Conservation (phyloP, 2,888 invertebrate species). For the Ischnus inquisitorius region DNA sequence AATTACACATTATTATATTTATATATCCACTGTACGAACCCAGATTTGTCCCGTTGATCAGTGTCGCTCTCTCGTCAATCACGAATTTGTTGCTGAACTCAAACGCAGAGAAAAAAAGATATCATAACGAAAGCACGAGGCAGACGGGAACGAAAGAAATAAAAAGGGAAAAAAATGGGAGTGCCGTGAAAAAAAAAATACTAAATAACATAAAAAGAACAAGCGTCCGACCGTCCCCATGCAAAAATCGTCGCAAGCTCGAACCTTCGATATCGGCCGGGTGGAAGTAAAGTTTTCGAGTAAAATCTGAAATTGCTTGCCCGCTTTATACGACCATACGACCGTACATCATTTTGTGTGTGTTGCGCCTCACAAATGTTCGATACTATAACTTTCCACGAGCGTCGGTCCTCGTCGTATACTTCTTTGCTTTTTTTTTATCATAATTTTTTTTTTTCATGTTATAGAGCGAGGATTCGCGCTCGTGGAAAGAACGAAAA, state of each 20-base stretch:
- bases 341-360: constrained; percentile 56
- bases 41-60: constrained; percentile 71
- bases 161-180: constrained; percentile 20
- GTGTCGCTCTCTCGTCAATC: constrained; percentile 62
- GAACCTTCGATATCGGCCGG: constrained; percentile 68
- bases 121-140: background rate
- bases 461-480: constrained; percentile 21
- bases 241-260: constrained; percentile 52
- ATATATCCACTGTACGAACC: constrained; percentile 49
- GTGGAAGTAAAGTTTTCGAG: constrained; percentile 72
- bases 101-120: constrained; percentile 12
- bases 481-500: constrained; percentile 46
- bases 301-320: constrained; percentile 72
- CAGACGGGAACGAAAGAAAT: background rate
- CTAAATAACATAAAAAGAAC: too few species aligned
- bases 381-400: constrained; percentile 39
- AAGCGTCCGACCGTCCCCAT: constrained; percentile 1
- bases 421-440: background rate
- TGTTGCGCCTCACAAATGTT: constrained; percentile 30
- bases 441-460: background rate
- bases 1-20: too few species aligned
- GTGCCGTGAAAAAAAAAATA: constrained; percentile 29
- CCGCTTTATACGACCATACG: constrained; percentile 63
- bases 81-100: constrained; percentile 21
- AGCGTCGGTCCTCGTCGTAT: constrained; percentile 35